Base-by-base conservation (phyloP, 2,797 vertebrate species). In the Echeneis naucrates region DNA sequence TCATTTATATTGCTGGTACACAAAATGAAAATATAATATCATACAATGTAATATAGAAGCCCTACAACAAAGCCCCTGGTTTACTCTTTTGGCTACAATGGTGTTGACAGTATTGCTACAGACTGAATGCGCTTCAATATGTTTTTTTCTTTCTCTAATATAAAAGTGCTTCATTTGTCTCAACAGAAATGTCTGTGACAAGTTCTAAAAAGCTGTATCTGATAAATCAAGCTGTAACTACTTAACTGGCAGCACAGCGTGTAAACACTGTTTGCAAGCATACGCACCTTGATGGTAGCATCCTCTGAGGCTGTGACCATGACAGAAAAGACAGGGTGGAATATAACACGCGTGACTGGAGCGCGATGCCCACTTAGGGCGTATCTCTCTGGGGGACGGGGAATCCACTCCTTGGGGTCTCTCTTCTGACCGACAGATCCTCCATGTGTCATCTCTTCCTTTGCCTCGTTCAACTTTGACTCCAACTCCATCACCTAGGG, bases 391-490 rank as follows among this genome's bases (percentile, higher is more conserved):
- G 98, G 98, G 69, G 98, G 98, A 72, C 98, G 97, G 74, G 98
- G 98, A 91, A 99, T 99, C 98, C 98, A 99, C 91, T 99, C 98
- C 88, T 99, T 99, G 75, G 98, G 98, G 91, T 99, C 98, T 89
- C 97, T 94, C 91, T 99, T 99, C 88, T 98, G 98, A 77, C 95
- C 96, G 78, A 99, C 96, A 19, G 98, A 92, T 57, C 97, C 98
- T 77, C 97, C 97, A 13, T 96, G 97, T 82, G 97, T 98, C 92
- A 99, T 99, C 89, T 99, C 98, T 94, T 99, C 98, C 90, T 99
- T 99, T 3, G 97, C 98, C 92, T 99, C 98, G 76, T 99, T 99
- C 90, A 99, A 90, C 83, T 99, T 99, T 0, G 97, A 99, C 93
- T 99, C 98, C 94, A 99, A 90, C 94, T 99, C 98, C 98, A 99